phyloP scores from a whole-genome alignment of 2,797 vertebrate species.

The Aphelocoma californica region DNA sequence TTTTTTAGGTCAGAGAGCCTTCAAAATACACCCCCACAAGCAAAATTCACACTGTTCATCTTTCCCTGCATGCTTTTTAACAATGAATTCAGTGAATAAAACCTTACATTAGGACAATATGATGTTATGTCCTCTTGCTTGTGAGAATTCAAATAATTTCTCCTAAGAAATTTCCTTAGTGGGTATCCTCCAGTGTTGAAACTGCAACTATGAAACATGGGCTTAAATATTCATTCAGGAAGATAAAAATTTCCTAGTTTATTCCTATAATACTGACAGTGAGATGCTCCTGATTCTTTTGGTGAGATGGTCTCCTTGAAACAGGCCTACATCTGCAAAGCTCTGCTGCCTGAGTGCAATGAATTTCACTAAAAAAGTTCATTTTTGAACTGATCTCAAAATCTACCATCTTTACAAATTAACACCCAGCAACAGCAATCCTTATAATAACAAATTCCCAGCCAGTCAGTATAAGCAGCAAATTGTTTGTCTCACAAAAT shows the following conservation, averaged over 20 bases:
- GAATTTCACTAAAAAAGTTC: neutral
- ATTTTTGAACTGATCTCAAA: neutral
- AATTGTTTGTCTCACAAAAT: neutral
- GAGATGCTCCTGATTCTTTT: neutral
- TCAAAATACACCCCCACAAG: neutral
- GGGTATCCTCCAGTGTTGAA: neutral
- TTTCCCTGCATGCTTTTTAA: neutral
- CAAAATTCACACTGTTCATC: neutral
- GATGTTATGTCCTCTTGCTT: neutral
- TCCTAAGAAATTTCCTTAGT: neutral
- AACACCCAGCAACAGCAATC: neutral
- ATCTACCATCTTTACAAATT: neutral
- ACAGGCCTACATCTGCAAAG: neutral
- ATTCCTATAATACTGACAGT: neutral
- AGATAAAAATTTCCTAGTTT: neutral
- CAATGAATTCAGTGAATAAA: neutral
- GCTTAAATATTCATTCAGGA: neutral
- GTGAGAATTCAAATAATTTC: neutral
- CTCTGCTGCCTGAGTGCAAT: neutral
- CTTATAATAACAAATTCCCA: neutral
- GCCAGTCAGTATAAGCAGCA: neutral
- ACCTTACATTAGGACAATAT: neutral
- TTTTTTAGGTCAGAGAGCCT: neutral
- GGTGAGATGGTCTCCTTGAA: neutral
- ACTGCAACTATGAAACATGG: neutral